Percentiles rank a stretch among this genome's conserved stretches.
These are phyloP conservation scores for Abrostola tripartita DNA, from an alignment of 2,888 invertebrate genomes.

Conservation along the genomic window DNA sequence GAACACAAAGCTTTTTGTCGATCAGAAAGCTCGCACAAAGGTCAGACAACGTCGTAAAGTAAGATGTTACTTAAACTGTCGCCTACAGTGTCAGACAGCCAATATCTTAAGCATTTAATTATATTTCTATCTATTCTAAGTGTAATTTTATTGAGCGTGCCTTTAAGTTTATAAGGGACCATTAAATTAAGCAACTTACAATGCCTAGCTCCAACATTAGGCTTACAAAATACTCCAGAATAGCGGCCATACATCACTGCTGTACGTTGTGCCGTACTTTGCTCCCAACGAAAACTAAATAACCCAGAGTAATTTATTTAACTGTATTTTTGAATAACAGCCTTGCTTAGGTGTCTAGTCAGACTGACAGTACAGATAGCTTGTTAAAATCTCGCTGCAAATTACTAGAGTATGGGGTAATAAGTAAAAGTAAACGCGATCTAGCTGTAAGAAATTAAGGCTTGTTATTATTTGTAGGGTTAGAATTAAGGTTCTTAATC, in stretches of 20 bases:
- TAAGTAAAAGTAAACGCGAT: conserved; percentile 36
- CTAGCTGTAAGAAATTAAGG: conserved; percentile 29
- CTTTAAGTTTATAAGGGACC: conserved; percentile 1
- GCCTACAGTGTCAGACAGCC: conserved; percentile 3
- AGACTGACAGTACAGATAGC: conserved; percentile 53
- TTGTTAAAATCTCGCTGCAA: conserved; percentile 52
- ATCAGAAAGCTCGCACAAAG: too few relatives aligned
- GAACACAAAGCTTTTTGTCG: too few relatives aligned
- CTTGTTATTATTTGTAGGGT: conserved; percentile 5
- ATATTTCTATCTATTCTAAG: neutral
- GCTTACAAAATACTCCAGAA: conserved; percentile 32
- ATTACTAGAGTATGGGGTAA: conserved; percentile 38
- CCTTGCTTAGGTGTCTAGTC: conserved; percentile 28
- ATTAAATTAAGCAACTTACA: conserved; percentile 5
- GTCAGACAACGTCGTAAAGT: too few relatives aligned
- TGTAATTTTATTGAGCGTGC: neutral
- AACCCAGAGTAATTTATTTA: conserved; percentile 47
- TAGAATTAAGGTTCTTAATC: too few relatives aligned
- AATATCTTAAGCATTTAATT: conserved; percentile 7
- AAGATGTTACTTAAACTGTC: too few relatives aligned
- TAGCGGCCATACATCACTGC: conserved; percentile 27
- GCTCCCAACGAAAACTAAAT: conserved; percentile 21
- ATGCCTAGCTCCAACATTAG: conserved; percentile 7
- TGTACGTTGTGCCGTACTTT: conserved; percentile 7
- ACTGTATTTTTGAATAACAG: conserved; percentile 53